Base-by-base conservation (phyloP, 2,888 invertebrate species). In the Rhagophthalmus giganteus region DNA sequence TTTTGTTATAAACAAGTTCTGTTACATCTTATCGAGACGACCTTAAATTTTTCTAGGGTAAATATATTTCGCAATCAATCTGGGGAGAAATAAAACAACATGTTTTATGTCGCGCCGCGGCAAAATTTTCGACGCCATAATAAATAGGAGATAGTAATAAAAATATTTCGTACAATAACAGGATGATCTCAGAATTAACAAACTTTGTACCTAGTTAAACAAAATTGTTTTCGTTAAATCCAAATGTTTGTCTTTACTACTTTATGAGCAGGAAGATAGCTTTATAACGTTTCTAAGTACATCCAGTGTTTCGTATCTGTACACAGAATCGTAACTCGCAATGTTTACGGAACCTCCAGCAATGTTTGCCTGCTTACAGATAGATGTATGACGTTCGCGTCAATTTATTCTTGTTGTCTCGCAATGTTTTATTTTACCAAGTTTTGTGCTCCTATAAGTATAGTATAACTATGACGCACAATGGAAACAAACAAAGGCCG, bases 61-160 rank as follows among this genome's bases (percentile, higher is more conserved):
- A 54, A 57, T 52, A 52, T 12, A 37, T 30, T 25, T 20, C 14
- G 51, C 48, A 57, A 57, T 57, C 51, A 54, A 54, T 57, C 57
- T 54, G 48, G 25, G 10, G 28, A 31, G 47, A 57, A 57, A 52
- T 52, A 54, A 57, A 51, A 54, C 54, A 54, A 55, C 47, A 37
- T 27, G 48, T 28, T 28, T n/a, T n/a, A n/a, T n/a, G n/a, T n/a
- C n/a, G n/a, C n/a, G n/a, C n/a, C n/a, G n/a, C n/a, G n/a, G n/a
- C n/a, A 20, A 20, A 20, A 20, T 5, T 20, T 20, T 20, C 20
- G 20, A 20, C 20, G 20, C 7, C 7, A 20, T 7, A 20, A 20
- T 20, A 20, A 20, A 20, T 20, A 20, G 3, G 20, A 20, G 4
- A 20, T 5, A 20, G 7, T 20, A 7, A 20, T 7, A 5, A 7